Evolutionary conservation across 2,113 vertebrate genomes (phyloP).

Genomic region (Falco punctatus): DNA sequence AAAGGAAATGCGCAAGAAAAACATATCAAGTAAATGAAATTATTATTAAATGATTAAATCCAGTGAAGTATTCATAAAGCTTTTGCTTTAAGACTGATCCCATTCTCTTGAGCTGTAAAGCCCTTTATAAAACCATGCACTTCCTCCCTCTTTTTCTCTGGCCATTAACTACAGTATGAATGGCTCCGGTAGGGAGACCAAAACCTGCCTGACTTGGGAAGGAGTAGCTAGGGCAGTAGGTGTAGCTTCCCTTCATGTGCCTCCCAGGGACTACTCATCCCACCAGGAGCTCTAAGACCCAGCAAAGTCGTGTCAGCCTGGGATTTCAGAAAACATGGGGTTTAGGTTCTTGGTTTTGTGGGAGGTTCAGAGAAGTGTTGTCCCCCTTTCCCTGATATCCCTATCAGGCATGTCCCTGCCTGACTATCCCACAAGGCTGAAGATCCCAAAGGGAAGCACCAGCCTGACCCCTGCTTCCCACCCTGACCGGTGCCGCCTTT

Average conservation of each 20-base stretch:
- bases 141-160: not conserved
- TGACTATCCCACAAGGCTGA: not conserved
- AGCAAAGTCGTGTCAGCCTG: not conserved
- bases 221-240: not conserved
- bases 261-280: not conserved
- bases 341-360: not conserved
- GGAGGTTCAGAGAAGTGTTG: not conserved
- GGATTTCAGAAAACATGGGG: not conserved
- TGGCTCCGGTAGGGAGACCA: not conserved
- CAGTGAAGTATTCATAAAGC: not conserved
- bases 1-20: not conserved
- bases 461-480: accelerated
- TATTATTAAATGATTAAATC: not conserved
- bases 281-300: not conserved
- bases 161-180: not conserved
- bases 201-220: not conserved
- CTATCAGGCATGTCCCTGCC: not conserved
- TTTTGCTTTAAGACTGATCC: not conserved
- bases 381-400: not conserved
- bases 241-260: not conserved
- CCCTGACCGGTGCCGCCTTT: accelerated
- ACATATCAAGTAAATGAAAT: not conserved
- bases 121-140: not conserved
- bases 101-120: not conserved
- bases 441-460: not conserved